These are phyloP conservation scores for Eudemis profundana DNA, from an alignment of 2,888 invertebrate species.

Conservation along the genomic window DNA sequence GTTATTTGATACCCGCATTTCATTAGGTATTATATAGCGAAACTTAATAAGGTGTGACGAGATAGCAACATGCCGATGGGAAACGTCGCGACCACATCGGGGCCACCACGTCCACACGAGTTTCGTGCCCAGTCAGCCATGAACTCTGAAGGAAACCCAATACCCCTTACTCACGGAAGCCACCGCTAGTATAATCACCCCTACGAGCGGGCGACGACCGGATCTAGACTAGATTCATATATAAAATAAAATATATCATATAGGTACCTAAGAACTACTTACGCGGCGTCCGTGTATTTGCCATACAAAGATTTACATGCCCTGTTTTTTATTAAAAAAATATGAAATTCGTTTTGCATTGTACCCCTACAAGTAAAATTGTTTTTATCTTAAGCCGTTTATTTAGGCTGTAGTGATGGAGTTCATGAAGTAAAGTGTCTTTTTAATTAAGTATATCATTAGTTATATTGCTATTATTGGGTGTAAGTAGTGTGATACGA, in stretches of 20 bases:
- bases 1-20: conserved; percentile 14
- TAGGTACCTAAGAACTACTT: no score
- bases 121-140: conserved; percentile 57
- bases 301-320: no score
- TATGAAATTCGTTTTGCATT: no score
- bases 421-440: no score
- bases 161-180: conserved; percentile 73
- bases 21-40: conserved; percentile 4
- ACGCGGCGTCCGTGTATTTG: no score
- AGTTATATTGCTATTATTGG: no score
- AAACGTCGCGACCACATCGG: conserved; percentile 38
- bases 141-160: conserved; percentile 52
- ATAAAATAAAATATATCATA: conserved; percentile 15
- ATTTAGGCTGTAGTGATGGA: no score
- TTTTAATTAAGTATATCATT: no score
- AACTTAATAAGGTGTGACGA: conserved; percentile 36
- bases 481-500: no score
- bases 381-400: no score
- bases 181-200: conserved; percentile 52
- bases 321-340: no score
- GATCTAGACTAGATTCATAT: conserved; percentile 32
- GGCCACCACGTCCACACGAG: conserved; percentile 45
- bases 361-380: no score
- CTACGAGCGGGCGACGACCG: conserved; percentile 40
- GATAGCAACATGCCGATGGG: conserved; percentile 31